phyloP scores from a whole-genome alignment of 2,888 invertebrate genomes.

The Dilophus febrilis region DNA sequence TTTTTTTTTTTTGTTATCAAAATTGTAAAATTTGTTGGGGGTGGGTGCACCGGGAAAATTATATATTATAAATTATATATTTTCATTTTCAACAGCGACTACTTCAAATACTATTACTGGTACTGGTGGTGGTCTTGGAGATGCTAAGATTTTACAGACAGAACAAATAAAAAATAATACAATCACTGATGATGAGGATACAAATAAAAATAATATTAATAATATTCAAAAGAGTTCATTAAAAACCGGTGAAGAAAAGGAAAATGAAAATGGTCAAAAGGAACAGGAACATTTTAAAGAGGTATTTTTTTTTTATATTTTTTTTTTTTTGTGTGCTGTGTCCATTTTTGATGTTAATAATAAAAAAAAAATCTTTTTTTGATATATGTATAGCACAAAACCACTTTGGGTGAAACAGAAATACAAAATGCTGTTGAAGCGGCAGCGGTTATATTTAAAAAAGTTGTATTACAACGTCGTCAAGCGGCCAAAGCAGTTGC shows the following conservation, averaged over 20 bases:
- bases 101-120: no score
- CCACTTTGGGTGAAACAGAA: constrained; percentile 27
- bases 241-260: neutral
- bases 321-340: neutral
- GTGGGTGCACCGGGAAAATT: no score
- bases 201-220: neutral
- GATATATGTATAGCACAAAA: constrained; percentile 17
- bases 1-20: no score
- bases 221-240: neutral
- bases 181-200: neutral
- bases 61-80: no score
- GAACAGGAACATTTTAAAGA: neutral
- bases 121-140: no score
- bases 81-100: no score
- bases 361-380: neutral
- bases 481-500: constrained; percentile 22
- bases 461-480: constrained; percentile 27
- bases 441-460: constrained; percentile 28
- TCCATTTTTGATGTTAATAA: neutral
- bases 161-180: no score
- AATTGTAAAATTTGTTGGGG: no score
- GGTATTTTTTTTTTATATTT: neutral
- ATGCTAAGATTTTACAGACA: no score
- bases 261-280: neutral
- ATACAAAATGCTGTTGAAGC: constrained; percentile 30